Evolutionary conservation across 1,140 invertebrate genomes (phyloP), one percentile per base, ranked within the genome.

Genomic region (Maconellicoccus hirsutus): DNA sequence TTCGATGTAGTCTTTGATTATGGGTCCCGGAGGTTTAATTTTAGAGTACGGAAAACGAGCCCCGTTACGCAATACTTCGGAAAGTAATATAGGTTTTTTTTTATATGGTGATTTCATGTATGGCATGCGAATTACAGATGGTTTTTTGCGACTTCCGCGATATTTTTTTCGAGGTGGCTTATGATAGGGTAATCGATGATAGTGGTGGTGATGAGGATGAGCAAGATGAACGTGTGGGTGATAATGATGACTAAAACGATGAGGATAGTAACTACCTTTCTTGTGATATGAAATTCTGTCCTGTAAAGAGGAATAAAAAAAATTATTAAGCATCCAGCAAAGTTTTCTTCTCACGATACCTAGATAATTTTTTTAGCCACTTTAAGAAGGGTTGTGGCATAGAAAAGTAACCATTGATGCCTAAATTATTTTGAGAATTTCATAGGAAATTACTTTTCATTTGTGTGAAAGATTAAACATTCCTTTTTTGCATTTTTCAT

Each of bases 1-100:
- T 23, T 66, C 61, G 19, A 66, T 66, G 61, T 66, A 66, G 10
- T 66, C 61, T 26, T 66, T 66, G 7, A 66, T 23, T 25, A 25
- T 8, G 61, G 61, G 25, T 14, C 22, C 21, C 8, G 61, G 10
- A 8, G 61, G 10, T 22, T 59, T 59, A 4, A 66, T 66, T 23
- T 66, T 66, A 14, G 3, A 1, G 22, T 16, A 26, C 10, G 22
- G 22, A 8, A 25, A 23, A 8, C 19, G 61, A 23, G 6, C 25
- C 8, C 61, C 61, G 61, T 23, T 26, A 25, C 61, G 61, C 22
- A 66, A 25, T 26, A 66, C 21, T 26, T 66, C 61, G 61, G 61
- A 66, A 22, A 66, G 61, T 14, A 66, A 22, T 23, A 66, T 66
- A 4, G 61, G 61, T 23, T 66, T 66, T 10, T 26, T 23, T 66